Conservation (phyloP, 1,140 invertebrate genomes). For the Camponotus vicinus region DNA sequence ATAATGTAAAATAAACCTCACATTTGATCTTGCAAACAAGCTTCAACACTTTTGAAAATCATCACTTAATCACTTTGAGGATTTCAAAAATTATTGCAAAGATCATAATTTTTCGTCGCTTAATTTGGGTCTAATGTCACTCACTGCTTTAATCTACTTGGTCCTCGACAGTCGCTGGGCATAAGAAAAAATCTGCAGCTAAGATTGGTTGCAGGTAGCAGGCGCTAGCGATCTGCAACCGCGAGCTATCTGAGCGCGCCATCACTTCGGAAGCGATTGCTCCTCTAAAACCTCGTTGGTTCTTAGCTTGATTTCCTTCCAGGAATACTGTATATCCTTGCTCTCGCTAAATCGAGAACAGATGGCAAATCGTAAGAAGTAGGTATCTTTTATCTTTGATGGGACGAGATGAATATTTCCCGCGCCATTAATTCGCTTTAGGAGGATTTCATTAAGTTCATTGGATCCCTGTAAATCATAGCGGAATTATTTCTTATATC, state of each 20-base stretch:
- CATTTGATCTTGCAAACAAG: conserved; percentile 28
- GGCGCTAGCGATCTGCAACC: conserved; percentile 80
- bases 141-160: neutral
- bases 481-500: neutral
- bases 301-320: conserved; percentile 93
- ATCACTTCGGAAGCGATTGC: conserved; percentile 85
- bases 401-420: conserved; percentile 98
- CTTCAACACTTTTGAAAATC: conserved; percentile 16
- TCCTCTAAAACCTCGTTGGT: conserved; percentile 89
- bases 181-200: conserved; percentile 52
- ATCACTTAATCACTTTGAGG: neutral
- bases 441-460: conserved; percentile 93
- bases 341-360: conserved; percentile 95
- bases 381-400: conserved; percentile 93
- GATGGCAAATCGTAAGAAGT: conserved; percentile 96
- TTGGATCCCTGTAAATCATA: conserved; percentile 88
- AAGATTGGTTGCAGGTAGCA: conserved; percentile 84
- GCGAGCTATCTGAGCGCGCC: conserved; percentile 83
- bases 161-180: conserved; percentile 9
- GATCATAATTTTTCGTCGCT: neutral
- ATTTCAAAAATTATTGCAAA: conserved; percentile 23
- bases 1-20: neutral
- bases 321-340: conserved; percentile 94
- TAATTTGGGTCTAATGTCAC: neutral
- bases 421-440: conserved; percentile 95